phyloP scores from a whole-genome alignment of 2,888 invertebrate species.

The Leuctra nigra region DNA sequence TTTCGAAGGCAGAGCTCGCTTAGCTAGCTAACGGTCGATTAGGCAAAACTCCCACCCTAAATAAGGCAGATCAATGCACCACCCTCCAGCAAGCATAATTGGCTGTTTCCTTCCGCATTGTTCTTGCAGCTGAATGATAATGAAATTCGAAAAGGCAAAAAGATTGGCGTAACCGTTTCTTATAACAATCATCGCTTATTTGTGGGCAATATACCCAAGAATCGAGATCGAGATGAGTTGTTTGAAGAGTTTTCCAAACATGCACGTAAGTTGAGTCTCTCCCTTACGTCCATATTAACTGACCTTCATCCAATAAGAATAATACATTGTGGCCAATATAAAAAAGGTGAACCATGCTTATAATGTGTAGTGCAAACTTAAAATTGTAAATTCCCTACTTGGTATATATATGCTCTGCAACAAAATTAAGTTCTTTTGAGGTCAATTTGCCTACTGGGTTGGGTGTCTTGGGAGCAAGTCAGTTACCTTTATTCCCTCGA shows the following conservation, averaged over 20 bases:
- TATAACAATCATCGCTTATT: slow-evolving; percentile 99
- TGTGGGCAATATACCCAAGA: slow-evolving; percentile 99
- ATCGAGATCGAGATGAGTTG: slow-evolving; percentile 98
- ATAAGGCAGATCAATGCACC: slow-evolving; percentile 26
- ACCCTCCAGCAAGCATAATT: slow-evolving; percentile 43
- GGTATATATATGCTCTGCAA: no score
- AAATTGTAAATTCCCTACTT: no score
- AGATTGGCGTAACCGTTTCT: slow-evolving; percentile 98
- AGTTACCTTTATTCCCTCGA: no score
- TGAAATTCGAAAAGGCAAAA: slow-evolving; percentile 99
- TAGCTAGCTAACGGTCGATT: slow-evolving; percentile 44
- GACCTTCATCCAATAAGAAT: no score
- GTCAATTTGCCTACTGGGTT: no score
- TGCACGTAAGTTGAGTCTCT: slow-evolving; percentile 89
- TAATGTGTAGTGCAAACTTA: no score
- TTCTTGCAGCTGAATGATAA: slow-evolving; percentile 99
- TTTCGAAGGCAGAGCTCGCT: slow-evolving; percentile 33
- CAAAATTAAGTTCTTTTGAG: no score
- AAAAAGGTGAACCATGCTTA: no score
- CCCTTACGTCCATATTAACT: slow-evolving; percentile 28
- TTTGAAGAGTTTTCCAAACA: slow-evolving; percentile 98
- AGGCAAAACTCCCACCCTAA: slow-evolving; percentile 35
- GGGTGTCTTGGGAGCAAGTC: no score
- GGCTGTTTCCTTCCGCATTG: slow-evolving; percentile 62
- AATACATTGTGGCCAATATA: no score